Base-by-base conservation (phyloP, 2,113 vertebrate genomes). In the Zapornia atra region DNA sequence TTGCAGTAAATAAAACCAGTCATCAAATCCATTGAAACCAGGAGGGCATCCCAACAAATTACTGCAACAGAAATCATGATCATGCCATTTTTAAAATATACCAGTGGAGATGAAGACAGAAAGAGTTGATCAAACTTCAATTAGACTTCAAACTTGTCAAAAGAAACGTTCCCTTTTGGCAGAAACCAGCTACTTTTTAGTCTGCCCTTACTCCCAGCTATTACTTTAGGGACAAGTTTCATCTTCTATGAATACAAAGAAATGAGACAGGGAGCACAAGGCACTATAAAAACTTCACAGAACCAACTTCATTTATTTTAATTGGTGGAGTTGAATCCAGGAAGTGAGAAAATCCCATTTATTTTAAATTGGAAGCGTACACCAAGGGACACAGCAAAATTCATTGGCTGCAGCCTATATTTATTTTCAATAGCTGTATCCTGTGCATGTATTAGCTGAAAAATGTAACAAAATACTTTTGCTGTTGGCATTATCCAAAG, bases 391-490 rank as follows among this genome's bases (percentile, higher is more conserved):
- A 36, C 63, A 57, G 1, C 24, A 46, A 71, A 71, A 50, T 11
- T 8, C 48, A 31, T 1, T n/a, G 6, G 13, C 1, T 50, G 9
- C 2, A 17, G 19, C 6, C 28, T 21, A 3, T 3, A 11, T 46
- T 71, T 42, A 36, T 15, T 44, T 86, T 25, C 29, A 0, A 5
- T 0, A 51, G 25, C 12, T 1, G 0, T 5, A 33, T 7, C 26
- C 28, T n/a, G 44, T 7, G 40, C 22, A 5, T 3, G 5, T 3
- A 17, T 29, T 11, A n/a, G 31, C 19, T 42, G 9, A 46, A 14
- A 22, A 15, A 7, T 15, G 10, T 19, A 66, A 40, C 2, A 25
- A 56, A 31, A 26, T 6, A 8, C 51, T 28, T 28, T 26, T 44
- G 44, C 17, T 46, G 10, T 13, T 57, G 7, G 34, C 51, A 48